Evolutionary conservation across 2,888 invertebrate species (phyloP).

Genomic region (Buathra laborator): DNA sequence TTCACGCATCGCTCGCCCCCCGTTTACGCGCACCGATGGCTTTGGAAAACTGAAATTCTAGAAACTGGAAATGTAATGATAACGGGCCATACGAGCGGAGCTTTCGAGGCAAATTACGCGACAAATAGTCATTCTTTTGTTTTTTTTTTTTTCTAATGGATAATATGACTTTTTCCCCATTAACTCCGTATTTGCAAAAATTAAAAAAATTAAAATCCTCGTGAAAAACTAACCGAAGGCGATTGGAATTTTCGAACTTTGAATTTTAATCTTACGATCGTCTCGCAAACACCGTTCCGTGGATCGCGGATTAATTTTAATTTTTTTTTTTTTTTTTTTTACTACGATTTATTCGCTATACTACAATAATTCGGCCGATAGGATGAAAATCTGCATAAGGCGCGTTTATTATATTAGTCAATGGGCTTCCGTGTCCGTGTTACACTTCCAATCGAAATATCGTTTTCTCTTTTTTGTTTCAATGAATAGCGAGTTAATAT

Average conservation of each 20-base stretch:
- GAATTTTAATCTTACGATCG: not conserved
- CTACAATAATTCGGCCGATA: not conserved
- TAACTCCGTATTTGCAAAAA: not conserved
- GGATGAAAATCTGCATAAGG: conserved; percentile 10
- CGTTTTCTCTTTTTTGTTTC: not conserved
- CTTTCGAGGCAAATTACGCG: not conserved
- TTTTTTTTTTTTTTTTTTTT: not conserved
- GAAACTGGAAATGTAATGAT: not conserved
- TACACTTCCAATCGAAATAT: conserved; percentile 20
- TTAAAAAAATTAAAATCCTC: not conserved
- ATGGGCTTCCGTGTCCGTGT: conserved; percentile 9
- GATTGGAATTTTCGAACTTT: not conserved
- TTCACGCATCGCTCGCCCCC: not conserved
- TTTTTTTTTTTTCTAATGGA: not conserved
- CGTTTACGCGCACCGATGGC: not conserved
- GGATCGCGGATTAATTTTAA: not conserved
- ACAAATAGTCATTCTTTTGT: not conserved
- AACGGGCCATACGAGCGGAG: not conserved
- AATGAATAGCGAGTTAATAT: conserved; percentile 65
- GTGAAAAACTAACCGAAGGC: not conserved
- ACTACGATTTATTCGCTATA: conserved; percentile 8
- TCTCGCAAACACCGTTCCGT: not conserved
- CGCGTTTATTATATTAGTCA: not conserved
- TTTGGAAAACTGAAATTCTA: conserved; percentile 12
- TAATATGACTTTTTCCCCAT: not conserved